Percentiles rank a stretch among this genome's conserved stretches.
phyloP scores from a whole-genome alignment of 2,113 vertebrate species.

The Nasalis larvatus region DNA sequence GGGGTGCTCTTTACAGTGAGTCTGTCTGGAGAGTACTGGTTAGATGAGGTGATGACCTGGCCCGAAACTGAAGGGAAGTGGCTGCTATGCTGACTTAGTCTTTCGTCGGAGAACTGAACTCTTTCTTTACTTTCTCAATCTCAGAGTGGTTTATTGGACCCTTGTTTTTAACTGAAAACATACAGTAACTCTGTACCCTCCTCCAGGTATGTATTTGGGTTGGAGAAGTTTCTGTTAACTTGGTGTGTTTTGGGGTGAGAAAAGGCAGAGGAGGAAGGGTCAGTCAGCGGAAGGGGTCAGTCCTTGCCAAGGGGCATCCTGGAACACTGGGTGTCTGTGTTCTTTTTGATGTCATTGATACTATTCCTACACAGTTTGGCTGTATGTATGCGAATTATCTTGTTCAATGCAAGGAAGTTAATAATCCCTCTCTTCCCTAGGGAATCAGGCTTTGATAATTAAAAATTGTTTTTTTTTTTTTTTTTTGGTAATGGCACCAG shows the following conservation, averaged over 20 bases:
- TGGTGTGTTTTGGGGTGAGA: background rate
- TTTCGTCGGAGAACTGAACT: background rate
- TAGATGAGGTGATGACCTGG: constrained; percentile 58
- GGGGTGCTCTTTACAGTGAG: background rate
- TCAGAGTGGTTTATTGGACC: background rate
- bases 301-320: background rate
- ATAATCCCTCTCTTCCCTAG: background rate
- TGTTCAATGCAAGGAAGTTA: background rate
- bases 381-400: background rate
- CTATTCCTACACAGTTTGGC: background rate
- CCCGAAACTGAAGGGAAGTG: constrained; percentile 4
- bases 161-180: constrained; percentile 26
- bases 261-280: constrained; percentile 6
- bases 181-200: background rate
- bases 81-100: background rate
- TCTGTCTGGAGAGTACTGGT: constrained; percentile 32
- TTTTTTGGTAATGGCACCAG: background rate
- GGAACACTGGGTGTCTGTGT: background rate
- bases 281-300: background rate
- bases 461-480: background rate
- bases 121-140: background rate
- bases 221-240: constrained; percentile 24
- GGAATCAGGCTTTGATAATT: background rate
- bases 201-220: background rate
- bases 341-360: background rate